Base-by-base conservation (phyloP, 2,888 invertebrate genomes). In the Dynastes grantii region DNA sequence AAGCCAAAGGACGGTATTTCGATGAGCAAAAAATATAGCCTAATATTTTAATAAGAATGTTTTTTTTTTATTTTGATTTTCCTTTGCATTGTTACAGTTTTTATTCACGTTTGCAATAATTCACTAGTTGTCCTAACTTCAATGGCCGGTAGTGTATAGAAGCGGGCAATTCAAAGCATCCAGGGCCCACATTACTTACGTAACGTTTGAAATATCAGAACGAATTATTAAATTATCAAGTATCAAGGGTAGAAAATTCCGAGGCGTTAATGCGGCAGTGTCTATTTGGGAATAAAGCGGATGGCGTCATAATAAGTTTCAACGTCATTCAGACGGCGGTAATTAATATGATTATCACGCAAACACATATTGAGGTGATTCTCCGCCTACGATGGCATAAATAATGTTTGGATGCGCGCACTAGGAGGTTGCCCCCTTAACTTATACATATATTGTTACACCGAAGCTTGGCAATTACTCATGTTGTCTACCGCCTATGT, bases 271-370 rank as follows among this genome's bases (percentile, higher is more conserved):
- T 16, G 1, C 55, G 3, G 3, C 16, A n/a, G 8, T 8, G 22
- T 27, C 22, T 22, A 58, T 16, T 58, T 16, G 22, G 55, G 55
- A 16, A 8, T 22, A 27, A 16, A 58, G 3, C 22, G 22, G n/a
- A 58, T 22, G 22, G 22, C 55, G 22, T 58, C 55, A n/a, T 58
- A 58, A 58, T 58, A 58, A 58, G 8, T 22, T 58, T 16, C 16
- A 58, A 58, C 55, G 22, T 58, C 55, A 16, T 55, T 37, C 16
- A 29, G 29, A 63, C 63, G n/a, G 29, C 29, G 45, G 32, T 63
- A 63, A 63, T 63, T 63, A 63, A 63, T 63, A 32, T 32, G 63
- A 63, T 63, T 32, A 63, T 63, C 63, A 63, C 63, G 63, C 29
- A 9, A 63, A 32, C 32, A 63, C 13, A 63, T 63, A 63, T 32